Evolutionary conservation across 2,888 invertebrate genomes (phyloP).

Genomic region (Drosophila suboccidentalis): DNA sequence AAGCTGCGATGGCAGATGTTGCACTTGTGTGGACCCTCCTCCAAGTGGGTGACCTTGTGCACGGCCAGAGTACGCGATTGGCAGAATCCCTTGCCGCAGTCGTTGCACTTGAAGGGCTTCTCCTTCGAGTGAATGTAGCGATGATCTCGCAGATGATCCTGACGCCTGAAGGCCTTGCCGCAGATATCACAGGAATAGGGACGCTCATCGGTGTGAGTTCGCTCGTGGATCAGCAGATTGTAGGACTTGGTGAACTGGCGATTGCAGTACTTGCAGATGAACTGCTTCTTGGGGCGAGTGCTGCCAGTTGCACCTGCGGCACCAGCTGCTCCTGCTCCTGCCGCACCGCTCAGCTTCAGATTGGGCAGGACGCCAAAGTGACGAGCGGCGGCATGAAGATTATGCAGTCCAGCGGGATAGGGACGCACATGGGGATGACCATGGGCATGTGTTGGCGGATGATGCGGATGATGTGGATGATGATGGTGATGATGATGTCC

Average conservation of each 20-base stretch:
- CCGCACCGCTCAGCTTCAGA: constrained; percentile 86
- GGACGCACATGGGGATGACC: constrained; percentile 72
- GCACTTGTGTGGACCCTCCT: constrained; percentile 97
- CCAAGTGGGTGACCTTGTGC: constrained; percentile 97
- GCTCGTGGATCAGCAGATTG: constrained; percentile 98
- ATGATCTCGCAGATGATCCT: constrained; percentile 96
- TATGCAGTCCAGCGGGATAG: constrained; percentile 83
- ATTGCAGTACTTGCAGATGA: constrained; percentile 99
- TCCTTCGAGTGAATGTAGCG: constrained; percentile 99
- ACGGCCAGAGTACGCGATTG: constrained; percentile 98
- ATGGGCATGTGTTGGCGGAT: constrained; percentile 80
- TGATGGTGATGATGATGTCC: constrained; percentile 42
- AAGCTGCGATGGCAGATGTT: constrained; percentile 95
- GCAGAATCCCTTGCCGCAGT: constrained; percentile 99
- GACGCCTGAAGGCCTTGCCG: constrained; percentile 97
- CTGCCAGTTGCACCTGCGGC: constrained; percentile 85
- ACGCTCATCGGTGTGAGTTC: constrained; percentile 98
- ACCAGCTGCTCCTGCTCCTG: constrained; percentile 70
- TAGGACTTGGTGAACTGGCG: constrained; percentile 99
- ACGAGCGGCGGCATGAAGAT: constrained; percentile 85
- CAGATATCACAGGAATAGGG: constrained; percentile 98
- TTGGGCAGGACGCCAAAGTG: constrained; percentile 87
- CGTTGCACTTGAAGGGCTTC: constrained; percentile 98
- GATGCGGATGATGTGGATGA: constrained; percentile 64
- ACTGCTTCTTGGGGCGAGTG: constrained; percentile 92